A percentile compares a stretch with the other conserved stretches of the same genome.
Evolutionary conservation across 2,888 invertebrate species (phyloP).

Genomic region (Helleia helle): DNA sequence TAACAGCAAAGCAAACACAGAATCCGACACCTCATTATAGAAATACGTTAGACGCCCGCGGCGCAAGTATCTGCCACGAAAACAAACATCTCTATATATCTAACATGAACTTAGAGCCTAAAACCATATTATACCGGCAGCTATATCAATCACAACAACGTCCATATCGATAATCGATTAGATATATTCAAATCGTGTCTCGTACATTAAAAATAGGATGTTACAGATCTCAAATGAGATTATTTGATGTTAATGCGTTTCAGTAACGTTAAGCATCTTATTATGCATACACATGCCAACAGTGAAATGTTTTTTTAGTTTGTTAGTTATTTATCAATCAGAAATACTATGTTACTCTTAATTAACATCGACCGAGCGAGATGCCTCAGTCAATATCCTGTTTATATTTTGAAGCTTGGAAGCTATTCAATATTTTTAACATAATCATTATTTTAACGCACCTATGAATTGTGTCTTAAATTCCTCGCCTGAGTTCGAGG

Average conservation of each 20-base stretch:
- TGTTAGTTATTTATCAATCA: too few species aligned
- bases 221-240: constrained; percentile 9
- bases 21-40: constrained; percentile 57
- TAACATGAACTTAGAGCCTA: constrained; percentile 32
- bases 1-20: constrained; percentile 25
- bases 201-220: constrained; percentile 10
- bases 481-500: too few species aligned
- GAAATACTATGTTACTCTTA: too few species aligned
- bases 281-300: background rate
- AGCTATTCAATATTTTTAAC: too few species aligned
- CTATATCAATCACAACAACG: constrained; percentile 56
- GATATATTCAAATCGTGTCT: constrained; percentile 37
- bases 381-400: too few species aligned
- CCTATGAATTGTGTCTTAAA: too few species aligned
- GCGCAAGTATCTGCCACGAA: constrained; percentile 39
- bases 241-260: background rate
- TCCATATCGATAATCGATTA: constrained; percentile 48
- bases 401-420: too few species aligned
- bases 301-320: too few species aligned
- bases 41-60: constrained; percentile 50
- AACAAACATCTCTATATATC: constrained; percentile 68
- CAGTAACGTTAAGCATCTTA: too few species aligned
- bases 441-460: too few species aligned
- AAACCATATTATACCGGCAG: constrained; percentile 39
- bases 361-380: too few species aligned